A percentile compares a stretch with the other conserved stretches of the same genome.
These are phyloP conservation scores for Gambusia yucatana DNA, from an alignment of 2,797 vertebrate species.

Conservation along the genomic window DNA sequence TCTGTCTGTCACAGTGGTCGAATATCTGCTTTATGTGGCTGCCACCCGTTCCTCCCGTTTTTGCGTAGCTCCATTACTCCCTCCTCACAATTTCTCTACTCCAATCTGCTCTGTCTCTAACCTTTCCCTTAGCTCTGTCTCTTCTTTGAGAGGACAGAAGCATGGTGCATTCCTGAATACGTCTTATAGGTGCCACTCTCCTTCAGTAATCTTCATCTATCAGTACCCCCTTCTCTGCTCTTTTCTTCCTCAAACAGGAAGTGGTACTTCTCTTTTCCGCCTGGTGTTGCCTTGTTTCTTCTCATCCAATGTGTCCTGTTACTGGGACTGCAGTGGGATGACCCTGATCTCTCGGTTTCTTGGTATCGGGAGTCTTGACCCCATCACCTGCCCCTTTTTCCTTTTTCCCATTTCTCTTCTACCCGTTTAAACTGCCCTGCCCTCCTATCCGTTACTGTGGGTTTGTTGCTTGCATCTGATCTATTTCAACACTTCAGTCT, in stretches of 20 bases:
- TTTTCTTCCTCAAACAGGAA: constrained; percentile 69
- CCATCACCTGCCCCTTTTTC: constrained; percentile 26
- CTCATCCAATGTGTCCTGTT: constrained; percentile 74
- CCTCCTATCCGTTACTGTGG: constrained; percentile 73
- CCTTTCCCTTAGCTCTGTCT: constrained; percentile 56
- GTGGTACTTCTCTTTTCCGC: constrained; percentile 61
- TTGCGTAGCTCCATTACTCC: constrained; percentile 16
- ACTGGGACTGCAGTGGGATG: constrained; percentile 66
- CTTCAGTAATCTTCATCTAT: constrained; percentile 58
- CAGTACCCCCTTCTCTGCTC: constrained; percentile 53
- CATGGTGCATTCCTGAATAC: constrained; percentile 87
- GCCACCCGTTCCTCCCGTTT: constrained; percentile 63
- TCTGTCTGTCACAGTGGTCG: constrained; percentile 89
- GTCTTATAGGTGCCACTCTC: constrained; percentile 68
- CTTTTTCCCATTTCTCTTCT: constrained; percentile 42
- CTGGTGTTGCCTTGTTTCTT: constrained; percentile 77
- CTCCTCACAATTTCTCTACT: constrained; percentile 29
- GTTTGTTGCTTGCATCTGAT: constrained; percentile 85
- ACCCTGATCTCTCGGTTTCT: constrained; percentile 68
- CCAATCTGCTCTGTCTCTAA: constrained; percentile 42
- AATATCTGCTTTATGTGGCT: constrained; percentile 88
- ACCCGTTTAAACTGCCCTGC: constrained; percentile 74
- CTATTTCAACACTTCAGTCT: constrained; percentile 72
- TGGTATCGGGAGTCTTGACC: constrained; percentile 59
- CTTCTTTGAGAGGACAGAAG: constrained; percentile 75